Evolutionary conservation across 2,888 invertebrate species (phyloP), one percentile per base, ranked within the genome.

Genomic region (Trichogramma evanescens): DNA sequence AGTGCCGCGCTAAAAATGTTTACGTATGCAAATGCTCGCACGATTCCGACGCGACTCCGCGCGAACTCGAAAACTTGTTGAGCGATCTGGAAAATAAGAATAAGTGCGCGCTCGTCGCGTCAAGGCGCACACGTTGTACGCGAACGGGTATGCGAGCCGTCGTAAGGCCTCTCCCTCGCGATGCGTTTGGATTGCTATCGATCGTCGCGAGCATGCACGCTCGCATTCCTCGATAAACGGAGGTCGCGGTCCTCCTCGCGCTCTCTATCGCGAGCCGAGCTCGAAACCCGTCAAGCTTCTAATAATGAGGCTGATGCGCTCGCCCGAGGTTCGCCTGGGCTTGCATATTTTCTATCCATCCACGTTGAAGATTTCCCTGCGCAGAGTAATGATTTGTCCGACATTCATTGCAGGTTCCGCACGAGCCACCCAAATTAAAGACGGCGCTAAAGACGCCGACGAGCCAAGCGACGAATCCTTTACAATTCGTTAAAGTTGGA

Each of bases 401-500:
- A 9, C 41, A 48, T 48, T n/a, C 41, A 42, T 65, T 67, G 41
- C 67, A 77, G 77, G 70, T 71, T 52, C 68, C 76, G 58, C 74
- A 75, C 62, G 77, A 77, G 65, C 77, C 77, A 64, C 77, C 77
- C 48, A 78, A 78, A 70, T 69, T 78, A 59, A 76, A 74, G 59
- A 78, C 77, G 55, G 73, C 75, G 1, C 65, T 77, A 56, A 77
- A 77, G 70, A 88, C 89, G 58, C 89, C 91, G 68, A 87, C 88
- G 61, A 91, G 91, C 78, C 91, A 92, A 64, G 90, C 91, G 45
- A 86, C 85, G 66, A 93, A 93, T 79, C 92, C 93, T 63, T 84
- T 93, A 73, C 93, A 93, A 81, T 93, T 93, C 80, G 87, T 93
- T 66, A 89, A 89, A 79, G 90, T 93, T 45, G 91, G 91, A 50